Base-by-base conservation (phyloP, 2,113 vertebrate genomes). In the Lonchura striata region DNA sequence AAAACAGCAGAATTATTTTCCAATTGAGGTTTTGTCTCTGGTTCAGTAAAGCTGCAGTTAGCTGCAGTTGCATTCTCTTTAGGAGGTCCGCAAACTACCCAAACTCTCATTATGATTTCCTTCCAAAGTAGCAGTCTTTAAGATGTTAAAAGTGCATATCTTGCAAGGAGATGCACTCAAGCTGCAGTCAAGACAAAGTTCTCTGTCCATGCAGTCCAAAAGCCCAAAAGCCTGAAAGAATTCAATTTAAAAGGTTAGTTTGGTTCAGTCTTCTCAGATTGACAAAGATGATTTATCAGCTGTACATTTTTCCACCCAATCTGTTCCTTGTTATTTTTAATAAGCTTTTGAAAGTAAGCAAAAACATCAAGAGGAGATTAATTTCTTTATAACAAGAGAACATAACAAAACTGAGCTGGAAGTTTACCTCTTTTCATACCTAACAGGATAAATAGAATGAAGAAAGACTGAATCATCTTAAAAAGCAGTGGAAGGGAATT, bases 271-370 rank as follows among this genome's bases (percentile, higher is more conserved):
- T 85, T 89, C 81, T 71, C 65, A 85, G 77, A 86, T 10, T 64
- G 74, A 76, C 46, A 54, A 15, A 16, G 35, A n/a, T 64, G 49
- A 80, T 90, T 82, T 59, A 57, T 59, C 75, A 54, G 33, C 31
- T n/a, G 50, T 76, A 92, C 42, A 2, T 82, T 96, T 84, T 94
- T 44, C 63, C 54, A 85, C 59, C 24, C 46, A 65, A 31, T 91
- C 87, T 92, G 24, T 80, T 92, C 50, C 66, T 87, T 85, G 53
- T 72, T 89, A 74, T 80, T 79, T 91, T 94, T 89, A 89, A 92
- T 54, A 72, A 94, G 70, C 49, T 83, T 91, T 83, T 69, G 54
- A 94, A 91, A 91, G 39, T 39, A 75, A 86, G 57, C 15, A 80
- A 57, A 92, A 92, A 39, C 54, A 87, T 87, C 70, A 82, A 76